phyloP scores from a whole-genome alignment of 2,888 invertebrate genomes.

The Hirtodrosophila confusa region DNA sequence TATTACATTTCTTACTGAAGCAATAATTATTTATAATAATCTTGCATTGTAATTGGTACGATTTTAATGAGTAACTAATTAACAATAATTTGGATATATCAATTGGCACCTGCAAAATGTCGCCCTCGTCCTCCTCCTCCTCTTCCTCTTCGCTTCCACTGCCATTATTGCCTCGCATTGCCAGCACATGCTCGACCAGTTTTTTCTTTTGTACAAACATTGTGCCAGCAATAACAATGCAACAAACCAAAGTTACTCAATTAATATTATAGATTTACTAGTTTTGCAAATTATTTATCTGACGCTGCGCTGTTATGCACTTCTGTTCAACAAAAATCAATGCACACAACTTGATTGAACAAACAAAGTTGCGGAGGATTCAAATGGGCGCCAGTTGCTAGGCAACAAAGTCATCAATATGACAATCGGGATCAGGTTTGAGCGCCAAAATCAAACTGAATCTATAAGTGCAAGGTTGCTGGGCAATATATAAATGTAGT shows the following conservation, averaged over 20 bases:
- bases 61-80: constrained; percentile 42
- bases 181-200: constrained; percentile 83
- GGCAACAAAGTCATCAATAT: constrained; percentile 13
- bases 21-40: constrained; percentile 65
- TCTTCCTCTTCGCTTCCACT: constrained; percentile 87
- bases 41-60: constrained; percentile 52
- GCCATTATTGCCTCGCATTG: constrained; percentile 81
- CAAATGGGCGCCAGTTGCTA: constrained; percentile 23
- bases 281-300: constrained; percentile 15
- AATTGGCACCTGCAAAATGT: constrained; percentile 82
- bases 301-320: constrained; percentile 16
- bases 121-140: constrained; percentile 86
- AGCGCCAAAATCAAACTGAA: constrained; percentile 21
- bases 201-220: constrained; percentile 87
- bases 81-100: constrained; percentile 10
- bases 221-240: constrained; percentile 29
- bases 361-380: constrained; percentile 44
- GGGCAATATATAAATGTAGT: accelerated
- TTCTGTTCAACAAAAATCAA: constrained; percentile 29
- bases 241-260: constrained; percentile 28
- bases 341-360: constrained; percentile 43
- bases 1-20: constrained; percentile 61
- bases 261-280: constrained; percentile 55
- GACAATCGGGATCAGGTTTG: constrained; percentile 15
- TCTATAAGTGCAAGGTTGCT: not conserved